phyloP scores from a whole-genome alignment of 2,113 vertebrate species.

The Caracal caracal region DNA sequence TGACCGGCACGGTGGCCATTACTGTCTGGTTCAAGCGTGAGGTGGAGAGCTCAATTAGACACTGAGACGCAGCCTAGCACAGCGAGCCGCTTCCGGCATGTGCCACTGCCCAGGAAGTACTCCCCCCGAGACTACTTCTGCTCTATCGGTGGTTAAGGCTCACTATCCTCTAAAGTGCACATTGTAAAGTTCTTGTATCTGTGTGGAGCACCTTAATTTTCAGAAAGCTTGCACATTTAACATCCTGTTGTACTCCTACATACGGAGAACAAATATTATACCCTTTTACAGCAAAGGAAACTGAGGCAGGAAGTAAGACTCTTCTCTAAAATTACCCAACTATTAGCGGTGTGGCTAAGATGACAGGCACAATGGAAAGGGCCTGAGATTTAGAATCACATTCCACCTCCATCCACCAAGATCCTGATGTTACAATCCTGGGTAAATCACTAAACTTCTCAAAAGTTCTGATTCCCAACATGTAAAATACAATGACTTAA shows the following conservation, averaged over 20 bases:
- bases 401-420: neutral
- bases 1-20: constrained; percentile 93
- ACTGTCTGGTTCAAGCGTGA: constrained; percentile 81
- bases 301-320: neutral
- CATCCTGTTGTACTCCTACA: neutral
- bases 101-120: rapidly evolving
- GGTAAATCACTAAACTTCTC: neutral
- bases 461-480: neutral
- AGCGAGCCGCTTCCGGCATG: neutral
- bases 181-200: neutral
- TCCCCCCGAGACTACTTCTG: neutral
- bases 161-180: neutral
- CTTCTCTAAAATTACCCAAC: neutral
- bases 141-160: neutral
- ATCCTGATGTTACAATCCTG: neutral
- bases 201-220: neutral
- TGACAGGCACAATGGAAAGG: rapidly evolving
- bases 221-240: neutral
- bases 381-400: neutral
- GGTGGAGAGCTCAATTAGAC: neutral
- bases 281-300: neutral
- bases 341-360: neutral
- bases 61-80: neutral
- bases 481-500: neutral
- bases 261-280: neutral